A percentile compares a stretch with the other conserved stretches of the same genome.
These are phyloP conservation scores for Microcebus ravelobensis DNA, from an alignment of 2,113 vertebrate species.

Conservation along the genomic window DNA sequence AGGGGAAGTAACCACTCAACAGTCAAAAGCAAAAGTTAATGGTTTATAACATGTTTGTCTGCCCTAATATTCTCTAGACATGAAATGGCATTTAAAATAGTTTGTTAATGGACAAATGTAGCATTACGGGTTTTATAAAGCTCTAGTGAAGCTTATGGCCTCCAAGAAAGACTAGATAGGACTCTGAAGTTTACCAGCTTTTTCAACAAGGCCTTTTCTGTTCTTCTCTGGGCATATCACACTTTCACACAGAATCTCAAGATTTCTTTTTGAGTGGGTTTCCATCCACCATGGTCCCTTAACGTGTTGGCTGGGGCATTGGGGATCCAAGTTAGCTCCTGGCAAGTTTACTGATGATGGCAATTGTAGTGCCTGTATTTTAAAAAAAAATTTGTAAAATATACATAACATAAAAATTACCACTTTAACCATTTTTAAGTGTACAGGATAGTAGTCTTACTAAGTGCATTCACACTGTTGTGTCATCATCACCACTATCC, in stretches of 20 bases:
- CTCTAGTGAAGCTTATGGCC: neutral
- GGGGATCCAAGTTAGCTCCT: neutral
- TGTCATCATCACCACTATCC: neutral
- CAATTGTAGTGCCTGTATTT: neutral
- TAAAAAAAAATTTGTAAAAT: fast-evolving
- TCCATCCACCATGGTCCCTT: neutral
- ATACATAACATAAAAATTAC: neutral
- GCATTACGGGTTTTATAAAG: neutral
- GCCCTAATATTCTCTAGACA: neutral
- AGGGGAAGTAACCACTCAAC: neutral
- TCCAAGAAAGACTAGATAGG: neutral
- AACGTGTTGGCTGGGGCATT: too few species aligned
- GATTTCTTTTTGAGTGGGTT: neutral
- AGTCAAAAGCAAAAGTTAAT: neutral
- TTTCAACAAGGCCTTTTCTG: neutral
- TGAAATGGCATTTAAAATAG: neutral
- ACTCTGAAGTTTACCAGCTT: neutral
- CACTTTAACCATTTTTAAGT: neutral
- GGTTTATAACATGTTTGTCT: neutral
- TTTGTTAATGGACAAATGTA: neutral
- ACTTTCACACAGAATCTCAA: neutral
- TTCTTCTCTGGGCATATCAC: neutral
- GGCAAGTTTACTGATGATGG: neutral
- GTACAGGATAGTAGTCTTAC: neutral
- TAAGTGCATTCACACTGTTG: neutral